Conservation (phyloP, 2,888 invertebrate species). For the Agrilus cyanescens region DNA sequence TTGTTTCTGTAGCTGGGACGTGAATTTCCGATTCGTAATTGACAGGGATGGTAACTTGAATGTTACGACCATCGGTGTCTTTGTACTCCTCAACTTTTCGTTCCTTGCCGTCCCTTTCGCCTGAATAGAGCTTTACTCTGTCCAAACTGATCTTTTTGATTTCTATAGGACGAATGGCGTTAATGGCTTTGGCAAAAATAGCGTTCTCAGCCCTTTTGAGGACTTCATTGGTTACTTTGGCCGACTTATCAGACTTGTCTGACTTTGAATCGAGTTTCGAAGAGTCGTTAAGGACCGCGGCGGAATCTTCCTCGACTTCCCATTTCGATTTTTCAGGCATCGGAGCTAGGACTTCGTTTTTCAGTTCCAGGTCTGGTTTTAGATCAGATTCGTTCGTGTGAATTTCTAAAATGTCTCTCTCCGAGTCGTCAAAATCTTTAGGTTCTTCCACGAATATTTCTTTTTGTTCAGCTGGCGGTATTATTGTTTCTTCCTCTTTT, state of each 20-base stretch:
- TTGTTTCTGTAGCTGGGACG: conserved; percentile 11
- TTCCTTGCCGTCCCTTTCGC: conserved; percentile 30
- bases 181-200: conserved; percentile 79
- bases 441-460: conserved; percentile 19
- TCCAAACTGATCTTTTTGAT: conserved; percentile 62
- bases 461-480: conserved; percentile 14
- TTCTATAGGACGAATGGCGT: conserved; percentile 64
- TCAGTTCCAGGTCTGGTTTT: conserved; percentile 35
- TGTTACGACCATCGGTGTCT: conserved; percentile 33
- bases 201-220: conserved; percentile 85
- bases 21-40: conserved; percentile 27
- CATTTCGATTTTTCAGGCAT: conserved; percentile 78
- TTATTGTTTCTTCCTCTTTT: conserved; percentile 13
- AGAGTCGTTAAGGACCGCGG: conserved; percentile 38
- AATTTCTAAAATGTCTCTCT: conserved; percentile 46
- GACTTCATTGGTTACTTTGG: conserved; percentile 74
- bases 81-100: conserved; percentile 17
- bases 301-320: conserved; percentile 65
- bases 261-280: conserved; percentile 31
- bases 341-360: conserved; percentile 54
- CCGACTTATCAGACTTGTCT: conserved; percentile 36
- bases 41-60: conserved; percentile 44
- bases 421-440: conserved; percentile 31
- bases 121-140: conserved; percentile 53
- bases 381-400: conserved; percentile 45